These are phyloP conservation scores for Mylabris sibirica DNA, from an alignment of 2,888 invertebrate genomes.

Conservation along the genomic window DNA sequence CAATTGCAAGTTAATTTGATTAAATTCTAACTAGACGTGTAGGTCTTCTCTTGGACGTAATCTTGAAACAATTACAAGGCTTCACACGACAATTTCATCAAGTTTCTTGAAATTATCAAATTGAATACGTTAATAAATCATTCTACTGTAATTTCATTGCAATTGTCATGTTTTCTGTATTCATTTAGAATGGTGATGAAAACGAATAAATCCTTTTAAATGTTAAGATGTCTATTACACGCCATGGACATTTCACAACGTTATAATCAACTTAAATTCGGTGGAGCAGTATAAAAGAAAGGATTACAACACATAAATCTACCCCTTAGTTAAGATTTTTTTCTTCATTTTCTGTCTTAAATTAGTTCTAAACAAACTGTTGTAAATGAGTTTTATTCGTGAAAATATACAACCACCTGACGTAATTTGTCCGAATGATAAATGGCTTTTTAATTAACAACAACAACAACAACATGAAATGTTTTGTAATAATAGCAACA, in stretches of 20 bases:
- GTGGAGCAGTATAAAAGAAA: background rate
- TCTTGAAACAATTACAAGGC: background rate
- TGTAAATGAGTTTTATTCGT: background rate
- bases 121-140: background rate
- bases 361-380: too few relatives aligned
- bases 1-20: background rate
- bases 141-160: background rate
- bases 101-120: background rate
- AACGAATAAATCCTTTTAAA: background rate
- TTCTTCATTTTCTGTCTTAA: background rate
- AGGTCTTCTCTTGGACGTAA: too few relatives aligned
- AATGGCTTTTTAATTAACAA: constrained; percentile 7
- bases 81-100: background rate
- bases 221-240: background rate
- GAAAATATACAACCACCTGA: background rate
- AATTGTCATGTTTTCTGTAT: background rate
- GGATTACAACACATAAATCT: background rate
- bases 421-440: background rate
- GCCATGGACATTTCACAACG: background rate
- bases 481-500: background rate
- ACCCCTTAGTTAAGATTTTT: too few relatives aligned
- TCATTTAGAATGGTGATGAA: background rate
- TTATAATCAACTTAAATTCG: background rate
- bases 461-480: background rate
- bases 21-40: background rate